A percentile compares a stretch with the other conserved stretches of the same genome.
Conservation (phyloP, 2,888 invertebrate genomes). For the Rugalucina vietnamica region DNA sequence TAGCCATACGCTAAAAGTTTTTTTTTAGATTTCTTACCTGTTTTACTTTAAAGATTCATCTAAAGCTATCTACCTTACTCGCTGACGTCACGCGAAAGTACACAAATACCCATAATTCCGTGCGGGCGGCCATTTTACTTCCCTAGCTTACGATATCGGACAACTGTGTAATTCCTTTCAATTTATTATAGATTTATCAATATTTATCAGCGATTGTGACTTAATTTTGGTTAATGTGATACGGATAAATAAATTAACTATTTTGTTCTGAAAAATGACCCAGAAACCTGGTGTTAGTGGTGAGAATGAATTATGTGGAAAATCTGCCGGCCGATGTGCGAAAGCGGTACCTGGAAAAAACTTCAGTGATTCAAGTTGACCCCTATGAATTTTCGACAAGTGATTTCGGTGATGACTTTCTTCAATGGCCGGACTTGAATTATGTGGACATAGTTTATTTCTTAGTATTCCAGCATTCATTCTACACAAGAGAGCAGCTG, state of each 20-base stretch:
- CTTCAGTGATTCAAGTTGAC: background rate
- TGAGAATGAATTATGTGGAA: background rate
- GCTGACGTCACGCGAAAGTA: background rate
- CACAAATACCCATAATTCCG: background rate
- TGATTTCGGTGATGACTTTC: background rate
- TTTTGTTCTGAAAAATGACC: background rate
- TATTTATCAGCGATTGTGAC: no score
- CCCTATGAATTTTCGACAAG: background rate
- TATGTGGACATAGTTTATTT: slow-evolving; percentile 18
- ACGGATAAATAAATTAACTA: no score
- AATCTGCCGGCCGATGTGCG: slow-evolving; percentile 7
- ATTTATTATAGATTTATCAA: no score
- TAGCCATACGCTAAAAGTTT: no score
- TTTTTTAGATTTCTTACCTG: no score
- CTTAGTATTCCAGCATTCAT: slow-evolving; percentile 26
- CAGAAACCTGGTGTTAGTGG: background rate
- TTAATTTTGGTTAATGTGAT: no score
- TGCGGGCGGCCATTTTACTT: background rate
- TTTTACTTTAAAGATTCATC: no score
- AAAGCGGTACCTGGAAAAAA: slow-evolving; percentile 26
- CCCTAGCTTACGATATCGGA: background rate
- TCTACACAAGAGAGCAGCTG: slow-evolving; percentile 29
- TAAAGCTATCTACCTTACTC: no score
- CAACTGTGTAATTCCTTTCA: no score
- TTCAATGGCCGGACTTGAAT: slow-evolving; percentile 15